A percentile compares a stretch with the other conserved stretches of the same genome.
Conservation (phyloP, 2,113 vertebrate genomes). For the Anser cygnoides region DNA sequence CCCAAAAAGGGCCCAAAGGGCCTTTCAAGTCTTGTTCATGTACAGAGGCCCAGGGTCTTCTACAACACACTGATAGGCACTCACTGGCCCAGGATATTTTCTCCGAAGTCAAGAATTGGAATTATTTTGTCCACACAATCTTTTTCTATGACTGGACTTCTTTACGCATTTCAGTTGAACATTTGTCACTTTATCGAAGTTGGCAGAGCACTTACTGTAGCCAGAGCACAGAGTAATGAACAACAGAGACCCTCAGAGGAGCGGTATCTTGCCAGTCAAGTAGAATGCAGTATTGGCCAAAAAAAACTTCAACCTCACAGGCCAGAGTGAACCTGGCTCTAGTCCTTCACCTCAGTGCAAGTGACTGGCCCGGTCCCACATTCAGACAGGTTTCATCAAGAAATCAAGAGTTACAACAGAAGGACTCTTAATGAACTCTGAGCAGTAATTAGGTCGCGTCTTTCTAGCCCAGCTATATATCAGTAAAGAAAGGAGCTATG, state of each 20-base stretch:
- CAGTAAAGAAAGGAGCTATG: background rate
- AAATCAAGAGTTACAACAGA: background rate
- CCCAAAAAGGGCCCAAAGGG: background rate
- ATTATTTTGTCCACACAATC: background rate
- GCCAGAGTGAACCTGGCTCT: background rate
- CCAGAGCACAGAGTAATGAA: background rate
- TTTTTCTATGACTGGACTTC: background rate
- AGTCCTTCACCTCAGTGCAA: background rate
- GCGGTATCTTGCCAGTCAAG: background rate
- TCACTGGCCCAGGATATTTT: background rate
- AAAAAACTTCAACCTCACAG: background rate
- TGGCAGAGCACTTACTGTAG: background rate
- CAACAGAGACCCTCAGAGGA: background rate
- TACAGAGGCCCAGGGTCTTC: background rate
- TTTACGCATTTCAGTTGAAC: background rate
- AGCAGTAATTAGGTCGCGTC: background rate
- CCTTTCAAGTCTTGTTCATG: background rate
- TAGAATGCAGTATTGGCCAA: background rate
- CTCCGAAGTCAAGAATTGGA: background rate
- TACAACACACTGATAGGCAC: background rate
- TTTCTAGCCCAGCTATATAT: background rate
- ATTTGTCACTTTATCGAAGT: background rate
- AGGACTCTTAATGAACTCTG: background rate
- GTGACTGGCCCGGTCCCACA: background rate
- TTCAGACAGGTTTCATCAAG: background rate